A percentile compares a stretch with the other conserved stretches of the same genome.
Conservation (phyloP, 2,797 vertebrate genomes). For the Sebastiscus albofasciatus region DNA sequence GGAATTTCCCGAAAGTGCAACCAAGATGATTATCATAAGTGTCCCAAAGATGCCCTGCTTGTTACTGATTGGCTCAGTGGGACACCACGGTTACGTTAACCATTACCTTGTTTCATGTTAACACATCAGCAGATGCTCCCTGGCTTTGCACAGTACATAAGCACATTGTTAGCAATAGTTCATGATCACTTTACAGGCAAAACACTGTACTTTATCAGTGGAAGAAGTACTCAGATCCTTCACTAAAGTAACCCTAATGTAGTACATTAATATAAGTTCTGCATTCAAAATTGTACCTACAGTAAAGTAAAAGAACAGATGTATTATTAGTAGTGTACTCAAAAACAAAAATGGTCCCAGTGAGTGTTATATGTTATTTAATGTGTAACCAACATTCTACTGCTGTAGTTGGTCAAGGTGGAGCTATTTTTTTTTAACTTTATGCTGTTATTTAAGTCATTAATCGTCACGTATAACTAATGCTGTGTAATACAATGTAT, state of each 20-base stretch:
- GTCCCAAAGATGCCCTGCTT: neutral
- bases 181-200: neutral
- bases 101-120: neutral
- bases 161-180: neutral
- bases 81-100: neutral
- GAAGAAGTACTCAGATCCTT: neutral
- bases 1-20: neutral
- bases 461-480: neutral
- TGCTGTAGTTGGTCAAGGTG: neutral
- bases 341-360: neutral
- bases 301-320: neutral
- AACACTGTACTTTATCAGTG: neutral
- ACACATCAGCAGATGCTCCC: neutral
- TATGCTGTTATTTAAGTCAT: neutral
- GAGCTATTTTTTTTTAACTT: neutral
- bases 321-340: neutral
- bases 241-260: neutral
- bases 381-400: neutral
- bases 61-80: conserved; percentile 2
- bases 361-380: neutral
- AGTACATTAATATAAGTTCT: neutral
- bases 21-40: neutral
- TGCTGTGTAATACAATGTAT: neutral
- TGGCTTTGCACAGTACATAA: neutral
- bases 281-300: neutral